A percentile compares a stretch with the other conserved stretches of the same genome.
Conservation (phyloP, 2,113 vertebrate species). For the Tragulus kanchil region DNA sequence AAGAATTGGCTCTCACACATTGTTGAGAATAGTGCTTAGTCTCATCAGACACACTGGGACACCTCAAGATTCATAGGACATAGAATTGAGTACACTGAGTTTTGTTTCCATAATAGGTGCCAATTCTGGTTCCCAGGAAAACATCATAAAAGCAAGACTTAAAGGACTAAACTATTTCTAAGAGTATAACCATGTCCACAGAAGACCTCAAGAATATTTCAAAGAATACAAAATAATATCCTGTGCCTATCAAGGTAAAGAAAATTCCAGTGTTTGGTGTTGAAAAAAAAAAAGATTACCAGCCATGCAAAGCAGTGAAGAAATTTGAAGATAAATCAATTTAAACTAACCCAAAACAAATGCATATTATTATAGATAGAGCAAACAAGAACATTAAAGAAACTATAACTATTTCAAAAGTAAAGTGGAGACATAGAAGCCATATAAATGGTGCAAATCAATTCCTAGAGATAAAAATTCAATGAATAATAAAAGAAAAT, state of each 20-base stretch:
- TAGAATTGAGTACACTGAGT: background rate
- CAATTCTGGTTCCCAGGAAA: background rate
- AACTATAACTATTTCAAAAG: background rate
- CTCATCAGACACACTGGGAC: too few relatives aligned
- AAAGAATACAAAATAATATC: background rate
- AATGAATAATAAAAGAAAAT: background rate
- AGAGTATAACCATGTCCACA: background rate
- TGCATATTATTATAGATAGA: too few relatives aligned
- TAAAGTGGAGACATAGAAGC: background rate
- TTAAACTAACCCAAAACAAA: background rate
- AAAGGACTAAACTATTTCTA: background rate
- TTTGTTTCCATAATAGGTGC: background rate
- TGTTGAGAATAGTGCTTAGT: background rate
- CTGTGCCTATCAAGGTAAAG: background rate
- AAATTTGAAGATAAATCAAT: background rate
- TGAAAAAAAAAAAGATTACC: background rate
- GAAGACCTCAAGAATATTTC: background rate
- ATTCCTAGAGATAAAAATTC: background rate
- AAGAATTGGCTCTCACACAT: background rate
- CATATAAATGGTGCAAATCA: background rate
- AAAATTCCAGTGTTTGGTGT: background rate
- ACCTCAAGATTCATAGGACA: too few relatives aligned
- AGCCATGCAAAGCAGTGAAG: background rate
- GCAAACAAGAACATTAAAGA: background rate
- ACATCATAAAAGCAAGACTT: background rate